phyloP scores from a whole-genome alignment of 2,113 vertebrate species.

The Protobothrops flavoviridis region DNA sequence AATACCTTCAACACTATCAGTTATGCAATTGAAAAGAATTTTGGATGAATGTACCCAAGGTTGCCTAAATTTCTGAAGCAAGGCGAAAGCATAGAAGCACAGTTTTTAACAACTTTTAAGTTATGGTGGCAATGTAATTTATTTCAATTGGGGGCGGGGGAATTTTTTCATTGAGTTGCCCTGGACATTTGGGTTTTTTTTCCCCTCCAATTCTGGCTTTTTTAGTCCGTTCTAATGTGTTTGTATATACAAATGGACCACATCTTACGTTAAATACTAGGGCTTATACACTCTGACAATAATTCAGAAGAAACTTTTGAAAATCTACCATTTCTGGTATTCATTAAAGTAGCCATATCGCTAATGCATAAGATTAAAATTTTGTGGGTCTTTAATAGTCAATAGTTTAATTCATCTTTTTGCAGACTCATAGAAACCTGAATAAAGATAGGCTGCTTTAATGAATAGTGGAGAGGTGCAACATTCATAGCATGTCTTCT shows the following conservation, averaged over 20 bases:
- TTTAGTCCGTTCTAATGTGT: slow-evolving; percentile 36
- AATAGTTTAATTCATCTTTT: not conserved
- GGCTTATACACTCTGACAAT: not conserved
- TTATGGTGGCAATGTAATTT: not conserved
- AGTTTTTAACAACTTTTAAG: not conserved
- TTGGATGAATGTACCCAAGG: not conserved
- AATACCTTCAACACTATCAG: not conserved
- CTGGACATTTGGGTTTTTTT: not conserved
- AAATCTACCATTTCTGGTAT: not conserved
- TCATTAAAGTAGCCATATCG: not conserved
- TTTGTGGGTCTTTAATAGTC: not conserved
- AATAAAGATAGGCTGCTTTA: not conserved
- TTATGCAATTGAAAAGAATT: not conserved
- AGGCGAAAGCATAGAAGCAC: slow-evolving; percentile 1
- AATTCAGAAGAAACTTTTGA: not conserved
- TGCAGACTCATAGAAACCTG: not conserved
- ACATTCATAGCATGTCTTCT: not conserved
- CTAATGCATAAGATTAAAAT: not conserved
- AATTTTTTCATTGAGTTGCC: slow-evolving; percentile 6
- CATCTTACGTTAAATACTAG: slow-evolving; percentile 56
- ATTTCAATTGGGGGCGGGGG: not conserved
- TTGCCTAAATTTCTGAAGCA: not conserved
- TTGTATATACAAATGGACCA: slow-evolving; percentile 32
- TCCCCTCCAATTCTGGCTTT: not conserved
- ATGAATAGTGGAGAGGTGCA: not conserved